These are phyloP conservation scores for Coregonus sp. DNA, from an alignment of 2,797 vertebrate species.

Conservation along the genomic window DNA sequence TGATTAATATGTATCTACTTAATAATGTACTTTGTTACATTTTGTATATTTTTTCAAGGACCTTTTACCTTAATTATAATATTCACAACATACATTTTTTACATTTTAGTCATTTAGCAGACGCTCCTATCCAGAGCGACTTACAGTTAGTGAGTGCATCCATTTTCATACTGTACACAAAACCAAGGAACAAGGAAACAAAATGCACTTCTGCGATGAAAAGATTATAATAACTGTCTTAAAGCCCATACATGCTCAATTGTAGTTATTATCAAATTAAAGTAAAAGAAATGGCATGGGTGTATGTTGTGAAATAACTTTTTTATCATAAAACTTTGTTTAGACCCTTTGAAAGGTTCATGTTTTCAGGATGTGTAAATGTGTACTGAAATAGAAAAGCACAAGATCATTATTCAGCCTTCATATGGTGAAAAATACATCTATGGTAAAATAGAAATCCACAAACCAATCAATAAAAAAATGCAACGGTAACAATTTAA, in stretches of 20 bases:
- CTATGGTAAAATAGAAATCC: not conserved
- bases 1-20: too few relatives aligned
- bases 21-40: too few relatives aligned
- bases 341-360: not conserved
- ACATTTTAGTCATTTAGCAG: too few relatives aligned
- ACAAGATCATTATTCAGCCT: not conserved
- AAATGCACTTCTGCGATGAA: not conserved
- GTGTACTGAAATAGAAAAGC: not conserved
- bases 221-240: not conserved
- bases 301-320: not conserved
- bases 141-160: too few relatives aligned
- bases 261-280: not conserved
- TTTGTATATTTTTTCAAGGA: too few relatives aligned
- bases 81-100: too few relatives aligned
- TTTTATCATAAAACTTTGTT: not conserved
- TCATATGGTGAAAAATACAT: not conserved
- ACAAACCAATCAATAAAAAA: not conserved
- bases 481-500: not conserved
- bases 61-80: too few relatives aligned
- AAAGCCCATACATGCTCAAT: not conserved
- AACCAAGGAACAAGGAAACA: too few relatives aligned
- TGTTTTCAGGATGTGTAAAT: not conserved
- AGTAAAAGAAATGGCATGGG: not conserved
- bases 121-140: too few relatives aligned
- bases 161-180: too few relatives aligned